Base-by-base conservation (phyloP, 2,888 invertebrate genomes). In the Mimas tiliae region DNA sequence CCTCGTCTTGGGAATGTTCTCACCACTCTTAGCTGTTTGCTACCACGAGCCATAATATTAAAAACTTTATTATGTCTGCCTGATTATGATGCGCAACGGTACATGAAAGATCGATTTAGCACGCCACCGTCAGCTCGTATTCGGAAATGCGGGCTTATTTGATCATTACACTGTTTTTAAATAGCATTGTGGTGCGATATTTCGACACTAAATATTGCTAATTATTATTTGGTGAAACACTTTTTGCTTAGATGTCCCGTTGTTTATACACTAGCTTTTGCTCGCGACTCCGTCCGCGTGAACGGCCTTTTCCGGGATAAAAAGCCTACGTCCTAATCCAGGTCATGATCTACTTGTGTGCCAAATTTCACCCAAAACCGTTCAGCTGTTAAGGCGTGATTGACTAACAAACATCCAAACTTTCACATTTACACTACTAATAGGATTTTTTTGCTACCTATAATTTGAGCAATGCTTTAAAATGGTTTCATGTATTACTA, bases 1-100 rank as follows among this genome's bases (percentile, higher is more conserved):
- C 63, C 72, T 64, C 64, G 62, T 71, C 78, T 78, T 83, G 85
- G 69, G 84, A 85, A 80, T 69, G 67, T 82, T 84, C 85, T 74
- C 84, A 72, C 67, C 70, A 72, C 72, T 70, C 70, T 74, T 70
- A 69, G 65, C 66, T 62, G 68, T 69, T 70, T 65, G 64, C 65
- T 72, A 53, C 55, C 68, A 75, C 67, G 71, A 73, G 73, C 70
- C 67, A 69, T 71, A 76, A 80, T 80, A 71, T 71, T 74, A 78
- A 74, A 71, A 76, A 72, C 52, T 53, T 53, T 62, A 67, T 70
- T 69, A 65, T 65, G 65, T 66, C 58, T 67, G 67, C 38, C 53
- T 68, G 65, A 69, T 70, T 75, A 68, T 64, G 62, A 62, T 64
- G 65, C 67, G 68, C 72, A 75, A 73, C 77, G 75, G 76, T 68